A percentile compares a stretch with the other conserved stretches of the same genome.
Evolutionary conservation across 1,140 invertebrate genomes (phyloP).

Genomic region (Prorops nasuta): DNA sequence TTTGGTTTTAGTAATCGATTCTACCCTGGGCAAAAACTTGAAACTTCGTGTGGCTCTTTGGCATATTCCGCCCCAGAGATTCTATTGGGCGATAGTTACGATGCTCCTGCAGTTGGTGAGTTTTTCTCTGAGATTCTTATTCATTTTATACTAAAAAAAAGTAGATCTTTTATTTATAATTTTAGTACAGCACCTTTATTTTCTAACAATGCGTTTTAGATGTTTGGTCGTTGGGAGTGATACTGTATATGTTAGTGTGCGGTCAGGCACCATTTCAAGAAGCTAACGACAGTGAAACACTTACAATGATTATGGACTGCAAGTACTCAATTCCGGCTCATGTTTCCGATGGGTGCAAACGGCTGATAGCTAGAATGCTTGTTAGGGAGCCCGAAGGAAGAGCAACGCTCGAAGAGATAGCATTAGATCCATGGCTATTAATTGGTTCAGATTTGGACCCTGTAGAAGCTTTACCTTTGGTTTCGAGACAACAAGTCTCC

Average conservation of each 20-base stretch:
- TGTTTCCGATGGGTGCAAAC: constrained; percentile 83
- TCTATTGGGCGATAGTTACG: constrained; percentile 91
- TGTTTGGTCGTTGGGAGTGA: constrained; percentile 98
- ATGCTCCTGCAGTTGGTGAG: constrained; percentile 89
- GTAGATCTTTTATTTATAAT: no score
- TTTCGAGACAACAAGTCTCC: constrained; percentile 80
- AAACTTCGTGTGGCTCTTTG: constrained; percentile 98
- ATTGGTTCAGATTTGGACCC: constrained; percentile 51
- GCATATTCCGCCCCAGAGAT: constrained; percentile 99
- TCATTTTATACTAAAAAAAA: no score
- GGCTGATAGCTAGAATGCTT: constrained; percentile 88
- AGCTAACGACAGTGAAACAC: constrained; percentile 97
- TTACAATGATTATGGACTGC: constrained; percentile 99
- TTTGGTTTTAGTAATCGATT: constrained; percentile 99
- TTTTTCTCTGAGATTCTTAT: no score
- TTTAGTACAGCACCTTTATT: no score
- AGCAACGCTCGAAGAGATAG: constrained; percentile 85
- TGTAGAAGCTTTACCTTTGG: constrained; percentile 71
- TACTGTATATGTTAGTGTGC: constrained; percentile 97
- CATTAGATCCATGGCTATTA: constrained; percentile 83
- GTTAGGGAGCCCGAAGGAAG: constrained; percentile 89
- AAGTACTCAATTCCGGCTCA: constrained; percentile 92
- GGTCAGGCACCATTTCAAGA: constrained; percentile 97
- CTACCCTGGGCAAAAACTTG: constrained; percentile 93
- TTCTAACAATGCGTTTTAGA: no score